Conservation (phyloP, 2,113 vertebrate genomes). For the Lamprotornis superbus region DNA sequence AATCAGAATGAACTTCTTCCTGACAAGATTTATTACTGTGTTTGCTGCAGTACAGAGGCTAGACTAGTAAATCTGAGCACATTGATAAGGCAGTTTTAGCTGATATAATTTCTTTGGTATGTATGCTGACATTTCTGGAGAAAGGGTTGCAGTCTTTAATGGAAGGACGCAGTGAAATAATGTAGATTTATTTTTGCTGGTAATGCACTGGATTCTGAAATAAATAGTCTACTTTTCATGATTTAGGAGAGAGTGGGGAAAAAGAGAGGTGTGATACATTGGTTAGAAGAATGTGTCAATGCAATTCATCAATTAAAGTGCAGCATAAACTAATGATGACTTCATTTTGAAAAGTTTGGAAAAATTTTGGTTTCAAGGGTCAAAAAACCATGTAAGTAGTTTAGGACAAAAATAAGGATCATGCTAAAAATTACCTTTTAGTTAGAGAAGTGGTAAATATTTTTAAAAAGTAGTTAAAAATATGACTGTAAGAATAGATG, state of each 20-base stretch:
- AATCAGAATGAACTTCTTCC: slow-evolving; percentile 13
- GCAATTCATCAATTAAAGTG: not conserved
- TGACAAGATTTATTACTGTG: slow-evolving; percentile 26
- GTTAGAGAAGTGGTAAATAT: not conserved
- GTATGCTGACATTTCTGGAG: not conserved
- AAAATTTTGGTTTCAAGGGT: not conserved
- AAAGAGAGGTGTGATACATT: not conserved
- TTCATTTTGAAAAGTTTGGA: not conserved
- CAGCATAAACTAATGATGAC: not conserved
- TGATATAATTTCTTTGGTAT: not conserved
- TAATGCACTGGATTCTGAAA: not conserved
- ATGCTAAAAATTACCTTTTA: not conserved
- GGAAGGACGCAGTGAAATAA: not conserved
- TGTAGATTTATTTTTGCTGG: not conserved
- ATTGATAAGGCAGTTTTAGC: slow-evolving; percentile 10
- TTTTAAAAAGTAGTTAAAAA: not conserved
- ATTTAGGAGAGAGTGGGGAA: not conserved
- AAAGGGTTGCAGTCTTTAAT: not conserved
- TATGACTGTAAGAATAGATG: not conserved
- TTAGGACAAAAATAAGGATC: not conserved
- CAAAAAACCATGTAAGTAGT: not conserved
- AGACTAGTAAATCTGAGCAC: slow-evolving; percentile 21
- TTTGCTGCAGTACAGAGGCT: not conserved
- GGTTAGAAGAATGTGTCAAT: not conserved
- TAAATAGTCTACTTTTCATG: not conserved